phyloP scores from a whole-genome alignment of 2,797 vertebrate genomes.

The Esox lucius region DNA sequence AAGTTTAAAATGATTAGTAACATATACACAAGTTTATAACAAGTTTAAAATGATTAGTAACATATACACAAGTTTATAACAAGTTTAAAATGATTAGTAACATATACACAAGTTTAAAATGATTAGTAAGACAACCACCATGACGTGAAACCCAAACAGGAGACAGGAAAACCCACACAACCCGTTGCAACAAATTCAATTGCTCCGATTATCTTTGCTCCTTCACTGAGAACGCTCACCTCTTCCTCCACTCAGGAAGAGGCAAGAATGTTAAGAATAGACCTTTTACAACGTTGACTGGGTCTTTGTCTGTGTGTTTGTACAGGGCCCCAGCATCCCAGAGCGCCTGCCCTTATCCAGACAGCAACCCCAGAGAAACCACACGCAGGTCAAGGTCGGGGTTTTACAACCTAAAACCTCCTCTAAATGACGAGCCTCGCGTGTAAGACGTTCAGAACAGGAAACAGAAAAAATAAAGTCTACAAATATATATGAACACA shows the following conservation, averaged over 20 bases:
- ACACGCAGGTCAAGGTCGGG: not conserved
- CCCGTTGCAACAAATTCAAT: not conserved
- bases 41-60: not conserved
- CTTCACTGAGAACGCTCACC: not conserved
- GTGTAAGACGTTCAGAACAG: not conserved
- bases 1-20: not conserved
- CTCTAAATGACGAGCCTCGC: not conserved
- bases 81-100: no score
- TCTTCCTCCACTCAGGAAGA: constrained; percentile 31
- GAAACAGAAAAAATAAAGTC: no score
- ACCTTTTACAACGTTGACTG: not conserved
- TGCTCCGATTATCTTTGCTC: not conserved
- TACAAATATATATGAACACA: no score
- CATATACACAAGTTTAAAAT: not conserved
- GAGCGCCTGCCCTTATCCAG: constrained; percentile 7
- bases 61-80: no score
- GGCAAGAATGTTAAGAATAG: constrained; percentile 19
- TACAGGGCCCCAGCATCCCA: constrained; percentile 6
- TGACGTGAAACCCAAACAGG: no score
- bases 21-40: no score
- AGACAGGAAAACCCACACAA: not conserved
- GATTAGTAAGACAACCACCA: not conserved
- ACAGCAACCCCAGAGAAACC: not conserved
- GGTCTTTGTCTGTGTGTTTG: constrained; percentile 37
- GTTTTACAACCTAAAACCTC: not conserved